phyloP scores from a whole-genome alignment of 2,888 invertebrate species.

The Tetanocera ferruginea region DNA sequence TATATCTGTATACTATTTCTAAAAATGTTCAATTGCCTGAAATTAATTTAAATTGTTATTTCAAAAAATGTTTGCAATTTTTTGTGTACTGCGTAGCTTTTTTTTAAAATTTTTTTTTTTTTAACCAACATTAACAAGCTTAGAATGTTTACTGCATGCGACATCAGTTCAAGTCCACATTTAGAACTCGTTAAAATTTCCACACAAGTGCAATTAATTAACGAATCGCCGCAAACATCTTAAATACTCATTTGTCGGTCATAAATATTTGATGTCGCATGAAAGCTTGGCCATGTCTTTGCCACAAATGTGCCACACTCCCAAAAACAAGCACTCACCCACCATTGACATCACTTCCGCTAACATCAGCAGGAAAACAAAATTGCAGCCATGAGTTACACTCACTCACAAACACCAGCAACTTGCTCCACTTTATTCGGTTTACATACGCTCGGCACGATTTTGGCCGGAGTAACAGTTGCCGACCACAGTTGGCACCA shows the following conservation, averaged over 20 bases:
- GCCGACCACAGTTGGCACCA: conserved; percentile 8
- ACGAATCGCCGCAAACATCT: conserved; percentile 18
- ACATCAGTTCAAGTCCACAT: not conserved
- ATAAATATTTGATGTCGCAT: conserved; percentile 27
- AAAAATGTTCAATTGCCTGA: too few relatives aligned
- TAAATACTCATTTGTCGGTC: conserved; percentile 30
- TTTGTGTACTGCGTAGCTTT: too few relatives aligned
- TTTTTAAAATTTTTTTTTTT: not conserved
- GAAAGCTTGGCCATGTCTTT: conserved; percentile 17
- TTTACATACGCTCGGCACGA: not conserved
- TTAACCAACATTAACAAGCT: not conserved
- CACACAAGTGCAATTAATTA: conserved; percentile 18
- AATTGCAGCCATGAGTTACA: not conserved
- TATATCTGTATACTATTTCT: too few relatives aligned
- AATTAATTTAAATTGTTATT: too few relatives aligned
- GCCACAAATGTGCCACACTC: not conserved
- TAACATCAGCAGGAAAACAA: not conserved
- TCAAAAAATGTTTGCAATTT: too few relatives aligned
- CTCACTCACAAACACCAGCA: not conserved
- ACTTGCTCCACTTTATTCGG: not conserved
- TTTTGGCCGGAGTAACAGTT: not conserved
- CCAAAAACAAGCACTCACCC: too few relatives aligned
- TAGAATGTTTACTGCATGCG: not conserved
- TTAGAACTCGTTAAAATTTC: not conserved
- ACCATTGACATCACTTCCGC: not conserved